Evolutionary conservation across 2,797 vertebrate genomes (phyloP).

Genomic region (Typhlichthys eigenmanni): DNA sequence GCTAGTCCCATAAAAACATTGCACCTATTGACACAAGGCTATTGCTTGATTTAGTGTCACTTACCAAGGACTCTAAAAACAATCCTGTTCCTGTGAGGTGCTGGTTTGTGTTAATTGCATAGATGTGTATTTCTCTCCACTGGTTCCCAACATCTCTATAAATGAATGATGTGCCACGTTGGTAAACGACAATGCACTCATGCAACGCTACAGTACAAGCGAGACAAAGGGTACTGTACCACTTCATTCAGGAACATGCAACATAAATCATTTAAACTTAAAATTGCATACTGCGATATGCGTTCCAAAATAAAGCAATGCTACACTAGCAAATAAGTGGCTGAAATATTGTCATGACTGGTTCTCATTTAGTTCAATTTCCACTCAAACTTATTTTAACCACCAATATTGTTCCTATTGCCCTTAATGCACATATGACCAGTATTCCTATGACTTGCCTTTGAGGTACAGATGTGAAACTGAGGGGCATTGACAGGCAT

Average conservation of each 20-base stretch:
- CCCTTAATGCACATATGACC: not conserved
- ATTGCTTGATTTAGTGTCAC: conserved; percentile 41
- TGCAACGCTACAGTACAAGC: conserved; percentile 15
- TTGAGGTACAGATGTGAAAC: not conserved
- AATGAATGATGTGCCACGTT: not conserved
- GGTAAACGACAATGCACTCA: conserved; percentile 5
- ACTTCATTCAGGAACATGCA: conserved; percentile 22
- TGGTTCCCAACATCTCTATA: conserved; percentile 1
- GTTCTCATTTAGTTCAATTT: conserved; percentile 9
- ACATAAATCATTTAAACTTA: not conserved
- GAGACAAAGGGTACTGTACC: conserved; percentile 5
- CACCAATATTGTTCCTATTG: not conserved
- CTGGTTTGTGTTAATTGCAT: conserved; percentile 62
- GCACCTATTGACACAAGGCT: not conserved
- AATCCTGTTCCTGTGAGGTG: conserved; percentile 1
- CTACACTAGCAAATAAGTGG: conserved; percentile 7
- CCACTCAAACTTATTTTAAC: not conserved
- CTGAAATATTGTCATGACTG: conserved; percentile 42
- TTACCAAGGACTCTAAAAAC: conserved; percentile 56
- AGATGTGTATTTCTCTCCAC: conserved; percentile 20
- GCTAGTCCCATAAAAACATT: not conserved
- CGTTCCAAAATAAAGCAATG: not conserved
- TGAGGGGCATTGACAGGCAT: not conserved
- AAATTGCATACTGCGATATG: not conserved
- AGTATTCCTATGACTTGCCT: not conserved